Percentiles rank a stretch among this genome's conserved stretches.
phyloP scores from a whole-genome alignment of 2,888 invertebrate species.

The Aleiodes testaceus region DNA sequence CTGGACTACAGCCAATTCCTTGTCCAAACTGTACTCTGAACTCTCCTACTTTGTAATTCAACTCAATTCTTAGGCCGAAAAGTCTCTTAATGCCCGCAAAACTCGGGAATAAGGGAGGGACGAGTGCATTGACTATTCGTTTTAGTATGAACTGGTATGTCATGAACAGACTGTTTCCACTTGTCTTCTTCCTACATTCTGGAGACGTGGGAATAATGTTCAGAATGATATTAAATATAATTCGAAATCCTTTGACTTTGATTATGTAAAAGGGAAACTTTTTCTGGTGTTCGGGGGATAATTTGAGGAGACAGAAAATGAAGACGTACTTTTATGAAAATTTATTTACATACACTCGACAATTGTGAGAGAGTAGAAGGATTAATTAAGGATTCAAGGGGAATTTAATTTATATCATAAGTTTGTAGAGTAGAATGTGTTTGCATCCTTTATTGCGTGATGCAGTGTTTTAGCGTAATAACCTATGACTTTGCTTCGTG shows the following conservation, averaged over 20 bases:
- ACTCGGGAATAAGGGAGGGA: neutral
- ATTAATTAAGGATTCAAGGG: neutral
- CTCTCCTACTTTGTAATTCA: conserved; percentile 52
- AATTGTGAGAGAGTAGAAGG: neutral
- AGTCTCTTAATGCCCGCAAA: conserved; percentile 45
- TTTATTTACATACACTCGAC: neutral
- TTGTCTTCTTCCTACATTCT: conserved; percentile 20
- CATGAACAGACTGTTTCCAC: conserved; percentile 32
- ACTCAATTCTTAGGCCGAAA: conserved; percentile 54
- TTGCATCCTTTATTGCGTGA: conserved; percentile 1
- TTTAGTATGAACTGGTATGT: conserved; percentile 41
- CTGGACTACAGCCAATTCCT: conserved; percentile 61
- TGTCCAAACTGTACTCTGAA: conserved; percentile 51
- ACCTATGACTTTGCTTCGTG: conserved; percentile 1
- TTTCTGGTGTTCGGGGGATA: no score
- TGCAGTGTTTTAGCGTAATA: conserved; percentile 10
- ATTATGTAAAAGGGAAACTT: no score
- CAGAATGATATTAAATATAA: conserved; percentile 3
- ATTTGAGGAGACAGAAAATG: neutral
- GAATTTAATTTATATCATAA: conserved; percentile 18
- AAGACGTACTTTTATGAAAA: neutral
- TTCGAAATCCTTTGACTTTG: neutral
- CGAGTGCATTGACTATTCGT: conserved; percentile 37
- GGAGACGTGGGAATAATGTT: conserved; percentile 10
- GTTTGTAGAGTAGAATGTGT: conserved; percentile 13